These are phyloP conservation scores for Diloba caeruleocephala DNA, from an alignment of 2,888 invertebrate species.

Conservation along the genomic window DNA sequence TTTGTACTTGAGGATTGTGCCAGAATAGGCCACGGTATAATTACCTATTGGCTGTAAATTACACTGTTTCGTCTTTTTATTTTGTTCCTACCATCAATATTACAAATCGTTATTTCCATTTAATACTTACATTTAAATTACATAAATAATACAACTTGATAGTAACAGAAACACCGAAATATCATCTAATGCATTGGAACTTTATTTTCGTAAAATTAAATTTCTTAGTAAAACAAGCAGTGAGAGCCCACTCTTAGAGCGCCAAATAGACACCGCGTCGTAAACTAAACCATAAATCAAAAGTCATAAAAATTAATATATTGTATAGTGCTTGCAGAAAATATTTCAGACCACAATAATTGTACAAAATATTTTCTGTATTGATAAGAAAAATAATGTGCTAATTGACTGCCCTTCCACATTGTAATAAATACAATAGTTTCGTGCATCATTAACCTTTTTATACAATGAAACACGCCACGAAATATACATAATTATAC, in stretches of 20 bases:
- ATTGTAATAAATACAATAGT: slow-evolving; percentile 58
- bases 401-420: slow-evolving; percentile 25
- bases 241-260: not conserved
- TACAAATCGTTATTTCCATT: slow-evolving; percentile 68
- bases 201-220: slow-evolving; percentile 50
- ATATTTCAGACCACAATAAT: slow-evolving; percentile 4
- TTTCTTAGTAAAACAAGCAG: slow-evolving; percentile 45
- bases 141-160: slow-evolving; percentile 73
- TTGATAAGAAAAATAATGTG: slow-evolving; percentile 11
- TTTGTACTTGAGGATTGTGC: slow-evolving; percentile 62
- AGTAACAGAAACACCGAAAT: slow-evolving; percentile 63
- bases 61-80: slow-evolving; percentile 62
- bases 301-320: slow-evolving; percentile 16
- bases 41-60: slow-evolving; percentile 68
- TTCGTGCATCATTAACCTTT: slow-evolving; percentile 77
- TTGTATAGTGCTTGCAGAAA: slow-evolving; percentile 1
- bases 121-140: slow-evolving; percentile 74
- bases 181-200: slow-evolving; percentile 64
- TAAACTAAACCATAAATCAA: slow-evolving; percentile 1
- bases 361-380: not conserved
- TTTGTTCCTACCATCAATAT: slow-evolving; percentile 65
- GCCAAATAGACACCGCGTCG: slow-evolving; percentile 1
- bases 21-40: slow-evolving; percentile 47
- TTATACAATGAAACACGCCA: slow-evolving; percentile 76
- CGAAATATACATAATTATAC: slow-evolving; percentile 73